A percentile compares a stretch with the other conserved stretches of the same genome.
These are phyloP conservation scores for Carcinoscorpius rotundicauda DNA, from an alignment of 1,140 invertebrate genomes.

Conservation along the genomic window DNA sequence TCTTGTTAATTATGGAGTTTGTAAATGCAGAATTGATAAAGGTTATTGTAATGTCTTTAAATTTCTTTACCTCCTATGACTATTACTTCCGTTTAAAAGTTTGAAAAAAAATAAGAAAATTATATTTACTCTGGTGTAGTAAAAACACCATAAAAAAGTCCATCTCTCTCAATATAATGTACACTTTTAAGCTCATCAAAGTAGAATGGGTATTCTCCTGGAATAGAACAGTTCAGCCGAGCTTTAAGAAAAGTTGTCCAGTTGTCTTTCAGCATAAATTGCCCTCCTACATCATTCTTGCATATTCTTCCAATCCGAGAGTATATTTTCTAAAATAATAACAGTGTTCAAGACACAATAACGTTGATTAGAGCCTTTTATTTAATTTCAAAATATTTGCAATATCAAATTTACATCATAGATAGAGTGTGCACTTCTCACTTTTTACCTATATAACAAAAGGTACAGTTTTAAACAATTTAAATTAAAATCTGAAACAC, in stretches of 20 bases:
- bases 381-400: too few relatives aligned
- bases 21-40: too few relatives aligned
- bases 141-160: conserved; percentile 82
- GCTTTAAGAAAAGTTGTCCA: conserved; percentile 93
- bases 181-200: conserved; percentile 82
- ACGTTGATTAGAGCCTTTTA: neutral
- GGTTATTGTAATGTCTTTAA: too few relatives aligned
- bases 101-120: neutral
- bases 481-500: too few relatives aligned
- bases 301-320: conserved; percentile 84
- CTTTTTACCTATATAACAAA: too few relatives aligned
- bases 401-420: too few relatives aligned
- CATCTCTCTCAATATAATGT: conserved; percentile 59
- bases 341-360: neutral
- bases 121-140: conserved; percentile 65
- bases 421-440: too few relatives aligned
- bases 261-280: conserved; percentile 55
- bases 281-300: conserved; percentile 72
- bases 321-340: conserved; percentile 56
- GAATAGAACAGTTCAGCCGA: conserved; percentile 76
- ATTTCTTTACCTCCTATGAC: too few relatives aligned
- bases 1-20: too few relatives aligned
- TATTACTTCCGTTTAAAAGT: too few relatives aligned
- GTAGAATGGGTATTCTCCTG: conserved; percentile 85
- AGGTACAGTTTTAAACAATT: too few relatives aligned